These are phyloP conservation scores for Xenus cinereus DNA, from an alignment of 2,113 vertebrate species.

Conservation along the genomic window DNA sequence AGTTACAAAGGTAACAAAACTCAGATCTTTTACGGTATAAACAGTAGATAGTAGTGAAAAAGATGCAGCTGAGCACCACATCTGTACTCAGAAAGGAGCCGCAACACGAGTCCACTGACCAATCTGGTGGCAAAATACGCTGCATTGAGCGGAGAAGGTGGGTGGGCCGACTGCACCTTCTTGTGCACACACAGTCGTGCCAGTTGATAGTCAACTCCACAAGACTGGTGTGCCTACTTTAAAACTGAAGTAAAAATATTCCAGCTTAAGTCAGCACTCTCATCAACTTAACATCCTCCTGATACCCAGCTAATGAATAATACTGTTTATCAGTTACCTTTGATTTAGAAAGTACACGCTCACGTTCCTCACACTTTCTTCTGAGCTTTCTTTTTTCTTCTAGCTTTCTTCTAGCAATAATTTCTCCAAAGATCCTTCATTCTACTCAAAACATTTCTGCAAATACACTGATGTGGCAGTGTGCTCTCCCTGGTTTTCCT, in stretches of 20 bases:
- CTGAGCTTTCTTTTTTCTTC: not conserved
- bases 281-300: not conserved
- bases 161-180: not conserved
- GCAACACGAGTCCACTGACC: not conserved
- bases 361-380: not conserved
- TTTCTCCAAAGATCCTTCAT: not conserved
- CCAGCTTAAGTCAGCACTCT: not conserved
- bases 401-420: not conserved
- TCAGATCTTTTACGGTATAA: not conserved
- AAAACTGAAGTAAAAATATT: not conserved
- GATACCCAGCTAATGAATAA: not conserved
- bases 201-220: not conserved
- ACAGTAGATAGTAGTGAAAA: not conserved
- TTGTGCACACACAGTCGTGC: not conserved
- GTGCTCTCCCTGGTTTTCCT: too few species aligned
- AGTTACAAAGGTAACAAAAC: not conserved
- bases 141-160: not conserved
- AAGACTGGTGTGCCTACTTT: not conserved
- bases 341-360: not conserved
- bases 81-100: not conserved
- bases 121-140: not conserved
- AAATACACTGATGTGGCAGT: not conserved
- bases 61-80: not conserved
- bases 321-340: not conserved
- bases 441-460: not conserved